phyloP scores from a whole-genome alignment of 2,113 vertebrate genomes.

The Candoia aspera region DNA sequence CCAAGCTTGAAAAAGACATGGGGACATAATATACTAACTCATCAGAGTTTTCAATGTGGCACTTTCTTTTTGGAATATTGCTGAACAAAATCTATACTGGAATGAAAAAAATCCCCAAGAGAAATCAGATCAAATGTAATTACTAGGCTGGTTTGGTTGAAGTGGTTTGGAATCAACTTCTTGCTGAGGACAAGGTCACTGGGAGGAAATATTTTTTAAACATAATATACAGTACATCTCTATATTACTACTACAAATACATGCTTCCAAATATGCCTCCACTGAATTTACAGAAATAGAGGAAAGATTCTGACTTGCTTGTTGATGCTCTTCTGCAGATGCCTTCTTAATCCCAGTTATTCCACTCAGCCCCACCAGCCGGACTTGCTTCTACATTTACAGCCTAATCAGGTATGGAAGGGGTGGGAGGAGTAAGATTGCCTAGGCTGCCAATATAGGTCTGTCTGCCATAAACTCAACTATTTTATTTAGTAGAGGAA shows the following conservation, averaged over 20 bases:
- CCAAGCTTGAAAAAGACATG: accelerated
- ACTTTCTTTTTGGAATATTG: constrained; percentile 9
- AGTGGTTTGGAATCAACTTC: background rate
- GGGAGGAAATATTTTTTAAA: background rate
- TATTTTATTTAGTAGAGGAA: background rate
- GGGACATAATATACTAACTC: background rate
- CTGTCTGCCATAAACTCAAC: background rate
- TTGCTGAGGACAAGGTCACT: background rate
- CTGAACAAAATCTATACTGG: background rate
- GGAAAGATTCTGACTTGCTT: background rate
- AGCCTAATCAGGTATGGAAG: background rate
- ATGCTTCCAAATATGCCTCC: background rate
- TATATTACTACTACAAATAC: background rate
- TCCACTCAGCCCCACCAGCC: background rate
- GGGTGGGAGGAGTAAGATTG: background rate
- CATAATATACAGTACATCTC: background rate
- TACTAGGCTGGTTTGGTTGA: background rate
- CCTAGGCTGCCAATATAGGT: background rate
- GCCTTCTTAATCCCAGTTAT: background rate
- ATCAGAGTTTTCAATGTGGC: constrained; percentile 11
- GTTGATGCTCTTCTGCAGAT: background rate
- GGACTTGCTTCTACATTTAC: background rate
- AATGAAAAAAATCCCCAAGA: background rate
- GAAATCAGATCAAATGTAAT: constrained; percentile 15
- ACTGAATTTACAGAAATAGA: background rate